These are phyloP conservation scores for Muraenolepis orangiensis DNA, from an alignment of 2,797 vertebrate genomes.

Conservation along the genomic window DNA sequence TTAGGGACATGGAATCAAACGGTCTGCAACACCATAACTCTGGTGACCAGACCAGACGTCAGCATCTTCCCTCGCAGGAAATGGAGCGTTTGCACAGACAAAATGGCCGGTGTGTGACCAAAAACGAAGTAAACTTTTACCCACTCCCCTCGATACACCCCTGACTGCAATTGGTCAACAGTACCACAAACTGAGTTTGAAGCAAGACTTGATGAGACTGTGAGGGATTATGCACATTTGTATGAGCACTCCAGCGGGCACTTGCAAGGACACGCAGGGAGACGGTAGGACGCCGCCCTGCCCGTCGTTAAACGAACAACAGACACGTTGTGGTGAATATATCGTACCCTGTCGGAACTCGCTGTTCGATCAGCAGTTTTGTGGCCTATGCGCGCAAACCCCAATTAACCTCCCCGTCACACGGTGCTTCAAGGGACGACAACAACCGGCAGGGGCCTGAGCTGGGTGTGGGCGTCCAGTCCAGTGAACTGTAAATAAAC, in stretches of 20 bases:
- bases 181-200: not conserved
- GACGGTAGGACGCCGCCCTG: not conserved
- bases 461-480: not conserved
- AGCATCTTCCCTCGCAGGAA: not conserved
- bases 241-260: not conserved
- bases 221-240: conserved; percentile 1
- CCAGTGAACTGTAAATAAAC: no score
- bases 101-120: not conserved
- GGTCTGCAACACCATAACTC: not conserved
- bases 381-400: no score
- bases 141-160: no score
- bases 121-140: not conserved
- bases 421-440: not conserved
- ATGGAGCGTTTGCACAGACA: not conserved
- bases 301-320: not conserved
- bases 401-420: not conserved
- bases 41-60: not conserved
- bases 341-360: not conserved
- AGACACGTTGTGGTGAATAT: not conserved
- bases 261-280: not conserved
- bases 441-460: not conserved
- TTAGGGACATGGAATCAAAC: not conserved
- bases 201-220: not conserved
- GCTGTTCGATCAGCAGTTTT: not conserved
- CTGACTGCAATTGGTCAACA: no score